Evolutionary conservation across 2,113 vertebrate genomes (phyloP), one percentile per base, ranked within the genome.

Genomic region (Brevimyrus niger): DNA sequence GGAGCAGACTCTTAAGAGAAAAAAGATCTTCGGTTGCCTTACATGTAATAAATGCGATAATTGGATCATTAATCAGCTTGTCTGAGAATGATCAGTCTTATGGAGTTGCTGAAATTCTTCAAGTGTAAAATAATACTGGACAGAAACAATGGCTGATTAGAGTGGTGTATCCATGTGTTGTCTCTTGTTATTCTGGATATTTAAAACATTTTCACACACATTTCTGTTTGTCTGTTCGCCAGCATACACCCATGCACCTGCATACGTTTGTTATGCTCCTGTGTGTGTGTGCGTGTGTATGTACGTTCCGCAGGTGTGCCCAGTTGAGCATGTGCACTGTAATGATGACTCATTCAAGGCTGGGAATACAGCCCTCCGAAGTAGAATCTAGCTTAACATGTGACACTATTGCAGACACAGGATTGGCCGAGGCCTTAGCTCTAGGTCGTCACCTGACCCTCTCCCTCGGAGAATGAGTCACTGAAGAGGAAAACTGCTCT

Each of bases 381-480:
- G 15, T 47, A 47, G 82, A 84, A 84, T 23, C 88, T 47, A 76
- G 48, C n/a, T 44, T 23, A 21, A n/a, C 88, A 89, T 55, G 76
- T 58, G 88, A 84, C 53, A 48, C 42, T 42, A 61, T 50, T 47
- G 48, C 88, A 55, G 38, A 31, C 38, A 10, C 38, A 1, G 31
- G 51, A 89, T 89, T 89, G 88, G 88, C 80, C 13, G 21, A 85
- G 76, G 48, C 38, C 88, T 38, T 35, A 9, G 38, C 38, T 83
- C 88, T 73, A 89, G 88, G 88, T 89, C 80, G 42, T 84, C 88
- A 84, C 88, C 80, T 84, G 76, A 84, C 88, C 88, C 76, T 83
- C 88, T 89, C 31, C 48, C 88, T 89, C 50, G 21, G 31, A 85
- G 88, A 58, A 35, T 83, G 88, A 89, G 50, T 55, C 88, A 58